Evolutionary conservation across 1,140 invertebrate genomes (phyloP), one percentile per base, ranked within the genome.

Genomic region (Tribolium castaneum): DNA sequence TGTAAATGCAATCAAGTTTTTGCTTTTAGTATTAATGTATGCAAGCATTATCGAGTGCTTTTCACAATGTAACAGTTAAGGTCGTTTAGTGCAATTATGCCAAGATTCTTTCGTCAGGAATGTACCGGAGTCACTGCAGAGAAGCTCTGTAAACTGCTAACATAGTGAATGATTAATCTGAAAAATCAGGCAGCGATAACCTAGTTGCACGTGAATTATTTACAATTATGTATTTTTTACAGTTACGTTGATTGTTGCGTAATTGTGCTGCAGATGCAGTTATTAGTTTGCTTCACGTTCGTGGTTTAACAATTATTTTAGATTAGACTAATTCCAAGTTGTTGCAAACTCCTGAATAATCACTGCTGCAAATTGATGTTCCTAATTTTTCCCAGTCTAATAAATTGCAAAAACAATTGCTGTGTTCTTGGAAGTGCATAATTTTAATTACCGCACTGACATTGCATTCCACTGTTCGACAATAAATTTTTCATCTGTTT

Each of bases 271-370:
- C 34, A 66, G 34, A 66, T 22, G 59, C 59, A 35, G 59, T 66
- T 66, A 66, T 66, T 66, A 35, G 59, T 66, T 62, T 62, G 56
- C 56, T 62, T 62, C 56, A 62, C 10, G 56, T 62, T 14, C 59
- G 59, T 12, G 59, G 25, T 66, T 66, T 66, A 66, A 35, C 13
- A 66, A 66, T 39, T 66, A 35, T 66, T 12, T 66, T 14, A 7
- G 54, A 25, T 34, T 7, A 12, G 34, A 34, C 34, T 66, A 66
- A 66, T 62, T 62, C 9, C 22, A 62, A 19, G 22, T 62, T 25
- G 13, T 22, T 62, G 13, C 56, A 2, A 10, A 62, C 6, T 25
- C 25, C 25, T 16, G n/a, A 30, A 30, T 30, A 30, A 30, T 30
- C 6, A 30, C 25, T 30, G 25, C 25, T 30, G 25, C 25, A 30